Conservation (phyloP, 2,888 invertebrate species). For the Caenorhabditis angaria region DNA sequence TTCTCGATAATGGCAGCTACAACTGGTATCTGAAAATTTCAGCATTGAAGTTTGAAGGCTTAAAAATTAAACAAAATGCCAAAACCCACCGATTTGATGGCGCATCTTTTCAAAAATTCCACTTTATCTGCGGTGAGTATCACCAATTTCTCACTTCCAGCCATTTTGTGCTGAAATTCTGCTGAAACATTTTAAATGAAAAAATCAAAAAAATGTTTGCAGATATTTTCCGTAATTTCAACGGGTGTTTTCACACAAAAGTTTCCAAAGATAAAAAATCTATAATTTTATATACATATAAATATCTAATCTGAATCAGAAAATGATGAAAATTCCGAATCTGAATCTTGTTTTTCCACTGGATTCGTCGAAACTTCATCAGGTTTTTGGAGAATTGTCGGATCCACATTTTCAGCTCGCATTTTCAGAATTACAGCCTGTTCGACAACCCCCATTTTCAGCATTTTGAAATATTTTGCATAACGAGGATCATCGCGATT, state of each 20-base stretch:
- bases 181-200: background rate
- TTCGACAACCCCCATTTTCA: constrained; percentile 64
- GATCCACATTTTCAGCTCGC: constrained; percentile 61
- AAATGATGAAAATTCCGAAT: constrained; percentile 24
- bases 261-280: background rate
- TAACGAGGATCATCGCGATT: constrained; percentile 58
- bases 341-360: background rate
- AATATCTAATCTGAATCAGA: constrained; percentile 34
- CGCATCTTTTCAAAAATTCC: constrained; percentile 3
- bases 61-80: background rate
- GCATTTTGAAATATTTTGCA: constrained; percentile 67
- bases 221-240: too few relatives aligned
- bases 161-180: background rate
- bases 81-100: background rate
- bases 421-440: constrained; percentile 63
- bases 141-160: background rate
- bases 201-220: background rate
- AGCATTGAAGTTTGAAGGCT: too few relatives aligned
- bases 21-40: background rate
- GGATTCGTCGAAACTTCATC: constrained; percentile 12
- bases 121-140: background rate
- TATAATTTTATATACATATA: background rate
- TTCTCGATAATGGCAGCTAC: background rate
- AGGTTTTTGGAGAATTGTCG: constrained; percentile 24
- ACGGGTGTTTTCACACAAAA: background rate